Conservation (phyloP, 2,113 vertebrate species). For the Aleadryas rufinucha region DNA sequence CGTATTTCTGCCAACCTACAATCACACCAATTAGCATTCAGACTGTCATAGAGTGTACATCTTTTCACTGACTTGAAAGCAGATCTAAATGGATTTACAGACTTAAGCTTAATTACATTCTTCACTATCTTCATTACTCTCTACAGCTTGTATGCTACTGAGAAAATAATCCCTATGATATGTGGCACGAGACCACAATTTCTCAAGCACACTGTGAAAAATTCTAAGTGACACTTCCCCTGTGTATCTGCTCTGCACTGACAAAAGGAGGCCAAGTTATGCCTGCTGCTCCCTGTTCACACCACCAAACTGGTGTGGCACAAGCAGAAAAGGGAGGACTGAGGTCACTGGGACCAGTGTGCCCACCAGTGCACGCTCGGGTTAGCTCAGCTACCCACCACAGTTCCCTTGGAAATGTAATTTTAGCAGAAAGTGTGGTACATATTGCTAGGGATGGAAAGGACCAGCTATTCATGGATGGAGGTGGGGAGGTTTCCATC, state of each 20-base stretch:
- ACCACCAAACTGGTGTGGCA: background rate
- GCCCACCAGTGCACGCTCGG: background rate
- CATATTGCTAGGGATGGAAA: background rate
- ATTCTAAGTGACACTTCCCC: too few species aligned
- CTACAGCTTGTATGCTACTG: background rate
- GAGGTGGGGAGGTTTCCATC: background rate
- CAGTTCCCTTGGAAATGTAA: background rate
- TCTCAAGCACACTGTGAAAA: background rate
- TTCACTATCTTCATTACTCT: background rate
- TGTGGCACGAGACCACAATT: background rate
- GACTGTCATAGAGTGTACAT: background rate
- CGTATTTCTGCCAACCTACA: background rate
- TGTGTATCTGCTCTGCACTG: fast-evolving
- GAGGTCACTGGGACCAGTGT: background rate
- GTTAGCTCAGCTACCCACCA: background rate
- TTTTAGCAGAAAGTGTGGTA: background rate
- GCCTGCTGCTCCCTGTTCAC: background rate
- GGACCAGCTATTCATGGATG: fast-evolving
- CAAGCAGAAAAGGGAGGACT: background rate
- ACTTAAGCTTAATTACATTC: background rate
- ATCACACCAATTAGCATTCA: background rate
- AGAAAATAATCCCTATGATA: background rate
- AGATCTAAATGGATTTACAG: background rate
- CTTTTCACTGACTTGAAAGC: background rate
- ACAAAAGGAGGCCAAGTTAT: background rate